Conservation (phyloP, 2,113 vertebrate species). For the Aythya baeri region DNA sequence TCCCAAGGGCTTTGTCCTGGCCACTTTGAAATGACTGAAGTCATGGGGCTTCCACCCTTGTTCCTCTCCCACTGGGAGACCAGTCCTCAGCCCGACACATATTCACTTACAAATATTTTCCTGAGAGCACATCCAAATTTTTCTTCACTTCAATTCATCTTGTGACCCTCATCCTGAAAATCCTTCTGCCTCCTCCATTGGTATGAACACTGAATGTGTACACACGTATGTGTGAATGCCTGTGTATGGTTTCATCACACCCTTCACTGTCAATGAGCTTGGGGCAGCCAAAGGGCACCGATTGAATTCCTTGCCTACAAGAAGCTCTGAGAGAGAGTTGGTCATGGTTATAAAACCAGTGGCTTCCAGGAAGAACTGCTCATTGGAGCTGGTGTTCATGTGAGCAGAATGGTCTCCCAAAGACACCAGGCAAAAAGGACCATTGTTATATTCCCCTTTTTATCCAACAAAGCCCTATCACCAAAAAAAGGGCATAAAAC, state of each 20-base stretch:
- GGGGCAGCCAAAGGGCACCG: neutral
- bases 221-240: neutral
- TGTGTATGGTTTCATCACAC: neutral
- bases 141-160: neutral
- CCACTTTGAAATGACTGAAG: neutral
- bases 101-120: conserved; percentile 4
- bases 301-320: neutral
- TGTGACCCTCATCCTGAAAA: neutral
- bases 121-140: neutral
- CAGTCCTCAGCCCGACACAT: neutral
- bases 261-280: accelerated
- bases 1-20: neutral
- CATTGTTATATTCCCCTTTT: neutral
- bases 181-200: accelerated
- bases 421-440: neutral
- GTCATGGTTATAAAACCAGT: neutral
- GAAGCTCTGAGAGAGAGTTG: accelerated
- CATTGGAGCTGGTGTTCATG: neutral
- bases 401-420: neutral
- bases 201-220: accelerated
- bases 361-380: neutral
- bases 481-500: neutral
- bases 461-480: neutral
- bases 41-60: neutral
- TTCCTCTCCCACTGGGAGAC: neutral